Base-by-base conservation (phyloP, 2,113 vertebrate species). In the Jaculus jaculus region DNA sequence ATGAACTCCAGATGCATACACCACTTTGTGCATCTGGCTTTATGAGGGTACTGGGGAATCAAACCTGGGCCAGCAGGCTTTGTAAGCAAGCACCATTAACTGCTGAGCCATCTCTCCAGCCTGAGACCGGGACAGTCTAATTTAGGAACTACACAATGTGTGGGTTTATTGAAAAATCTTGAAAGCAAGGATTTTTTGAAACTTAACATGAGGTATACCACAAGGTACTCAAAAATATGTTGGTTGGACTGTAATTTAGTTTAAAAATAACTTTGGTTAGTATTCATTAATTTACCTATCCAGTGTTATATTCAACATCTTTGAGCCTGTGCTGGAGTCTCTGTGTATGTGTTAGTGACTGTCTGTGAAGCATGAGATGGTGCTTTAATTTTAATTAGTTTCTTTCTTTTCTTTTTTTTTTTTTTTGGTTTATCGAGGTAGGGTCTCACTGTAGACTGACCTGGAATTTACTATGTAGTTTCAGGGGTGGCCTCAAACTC, bases 241-340 rank as follows among this genome's bases (percentile, higher is more conserved):
- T 86, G 93, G 94, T 82, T 85, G 87, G 78, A 54, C 73, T 96
- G 34, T 89, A 89, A 78, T 91, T 88, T 85, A 85, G 80, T 75
- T 89, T 60, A 47, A 84, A 92, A 87, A 63, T 96, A 69, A 77
- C 60, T 93, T 92, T 85, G 61, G 75, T 28, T 83, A 61, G 69
- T 84, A 58, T 74, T 95, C 69, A 58, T 79, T 88, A 79, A 93
- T 69, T 84, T 90, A 78, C 74, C 68, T 85, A 47, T 63, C 69
- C 66, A 65, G 91, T 87, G 34, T 89, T 90, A 54, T 37, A 83
- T 23, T 58, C n/a, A 88, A 39, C 32, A 63, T 63, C 90, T 90
- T 85, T 89, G 51, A 81, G 82, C 30, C 69, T 66, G 0, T 91
- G 51, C 54, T 47, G 20, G 11, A 47, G 13, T 63, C 11, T 63